Base-by-base conservation (phyloP, 2,113 vertebrate genomes). In the Cyanoramphus novaezelandiae region DNA sequence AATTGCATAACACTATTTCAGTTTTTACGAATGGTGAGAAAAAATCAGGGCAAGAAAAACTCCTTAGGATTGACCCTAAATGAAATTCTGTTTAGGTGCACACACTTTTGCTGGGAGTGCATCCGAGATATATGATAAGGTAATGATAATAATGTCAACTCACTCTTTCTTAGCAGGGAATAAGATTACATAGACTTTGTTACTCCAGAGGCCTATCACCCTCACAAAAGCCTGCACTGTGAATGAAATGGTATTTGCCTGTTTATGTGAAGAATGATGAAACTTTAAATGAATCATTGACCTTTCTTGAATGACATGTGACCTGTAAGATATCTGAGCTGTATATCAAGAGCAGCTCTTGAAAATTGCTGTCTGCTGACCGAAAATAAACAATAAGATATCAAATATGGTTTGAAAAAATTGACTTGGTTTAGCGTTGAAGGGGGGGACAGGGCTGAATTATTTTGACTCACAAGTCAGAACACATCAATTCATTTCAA, bases 351-450 rank as follows among this genome's bases (percentile, higher is more conserved):
- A 98, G 97, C 96, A 97, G 97, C 95, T 97, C 98, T 98, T 96
- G 98, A 98, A 98, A 98, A 98, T 98, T 99, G 98, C 98, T 98
- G 98, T 98, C 98, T 95, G 98, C 97, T 88, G 97, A 97, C 98
- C n/a, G 97, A 98, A 99, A 98, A 98, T 98, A 99, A 98, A 99
- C 99, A 99, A 99, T 98, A 98, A 98, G 97, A 98, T 98, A 98
- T 98, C 98, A 98, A 97, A 98, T 96, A 98, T 97, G 98, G 97
- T 98, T 98, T 97, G 98, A 97, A 98, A 98, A 98, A 98, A 99
- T 98, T 98, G 98, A 98, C 97, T 98, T 97, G 97, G 96, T 98
- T 98, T 98, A 98, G 97, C 98, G 97, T 97, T 90, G 98, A 97
- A 76, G 77, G 57, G 50, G 33, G 39, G 28, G 27, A 24, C 9